Evolutionary conservation across 2,113 vertebrate genomes (phyloP).

Genomic region (Spheniscus mendiculus): DNA sequence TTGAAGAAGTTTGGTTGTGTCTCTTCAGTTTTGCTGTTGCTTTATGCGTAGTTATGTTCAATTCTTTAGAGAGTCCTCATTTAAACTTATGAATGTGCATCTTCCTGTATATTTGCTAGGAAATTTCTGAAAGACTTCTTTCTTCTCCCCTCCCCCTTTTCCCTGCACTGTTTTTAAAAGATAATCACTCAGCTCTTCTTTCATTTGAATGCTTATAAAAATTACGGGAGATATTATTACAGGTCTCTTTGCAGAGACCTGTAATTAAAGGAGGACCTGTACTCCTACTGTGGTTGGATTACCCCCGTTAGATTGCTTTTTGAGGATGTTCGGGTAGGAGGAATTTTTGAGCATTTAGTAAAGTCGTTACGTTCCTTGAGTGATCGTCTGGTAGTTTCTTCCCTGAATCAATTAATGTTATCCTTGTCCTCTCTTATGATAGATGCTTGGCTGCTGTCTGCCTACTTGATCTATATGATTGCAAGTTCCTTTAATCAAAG

Average conservation of each 20-base stretch:
- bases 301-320: background rate
- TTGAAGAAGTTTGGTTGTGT: background rate
- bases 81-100: background rate
- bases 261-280: slow-evolving; percentile 6
- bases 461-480: background rate
- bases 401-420: background rate
- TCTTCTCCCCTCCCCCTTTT: background rate
- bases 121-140: background rate
- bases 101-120: background rate
- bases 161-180: background rate
- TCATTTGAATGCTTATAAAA: background rate
- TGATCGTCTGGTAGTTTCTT: background rate
- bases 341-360: background rate
- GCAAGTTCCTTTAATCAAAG: background rate
- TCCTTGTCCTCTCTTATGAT: background rate
- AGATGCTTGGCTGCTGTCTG: background rate
- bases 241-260: background rate
- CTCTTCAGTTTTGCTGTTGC: background rate
- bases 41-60: background rate
- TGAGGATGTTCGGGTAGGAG: background rate
- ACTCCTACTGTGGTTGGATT: background rate
- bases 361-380: background rate
- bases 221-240: background rate
- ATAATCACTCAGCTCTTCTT: background rate
- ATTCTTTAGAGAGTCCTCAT: slow-evolving; percentile 1